Base-by-base conservation (phyloP, 2,113 vertebrate genomes). In the Megaptera novaeangliae region DNA sequence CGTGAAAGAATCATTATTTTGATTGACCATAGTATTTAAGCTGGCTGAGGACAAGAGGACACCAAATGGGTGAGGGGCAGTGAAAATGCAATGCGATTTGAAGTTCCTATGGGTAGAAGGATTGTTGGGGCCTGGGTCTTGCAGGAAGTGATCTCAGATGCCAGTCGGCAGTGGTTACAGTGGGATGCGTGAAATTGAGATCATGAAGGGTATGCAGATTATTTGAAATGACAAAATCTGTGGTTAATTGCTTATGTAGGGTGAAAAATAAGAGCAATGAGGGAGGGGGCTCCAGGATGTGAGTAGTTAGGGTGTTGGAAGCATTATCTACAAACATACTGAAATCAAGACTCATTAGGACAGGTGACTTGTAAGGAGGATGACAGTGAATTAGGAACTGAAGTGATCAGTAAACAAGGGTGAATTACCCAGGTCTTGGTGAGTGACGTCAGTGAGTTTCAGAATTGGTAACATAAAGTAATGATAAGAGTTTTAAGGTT, bases 31-130 rank as follows among this genome's bases (percentile, higher is more conserved):
- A 31, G 6, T 20, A 49, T 82, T 52, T 84, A 88, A 82, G 20
- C 20, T 83, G 31, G 7, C 20, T 41, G 41, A 78, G 7, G 39
- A 10, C 23, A 27, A 77, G 0, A 41, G 13, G 6, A 15, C 2
- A 44, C 8, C 5, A 49, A n/a, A n/a, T 57, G 10, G 3, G 3
- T 39, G 17, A 86, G 15, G 2, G 7, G 0, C 25, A 78, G 15
- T 59, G 18, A 57, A 72, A 72, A 85, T 36, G 31, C 31, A 77
- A 6, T 34, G 55, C 10, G 9, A 41, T 61, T 94, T 95, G 11
- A 12, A 57, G 8, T 9, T 46, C 2, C 1, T 39, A 0, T 52
- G n/a, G 14, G 1, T 57, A 1, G 8, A 75, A 31, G 12, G 4
- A 59, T 39, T 69, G 17, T 44, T 27, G 49, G 21, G 77, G 18